Conservation (phyloP, 2,888 invertebrate species). For the Scaptomyza flava region DNA sequence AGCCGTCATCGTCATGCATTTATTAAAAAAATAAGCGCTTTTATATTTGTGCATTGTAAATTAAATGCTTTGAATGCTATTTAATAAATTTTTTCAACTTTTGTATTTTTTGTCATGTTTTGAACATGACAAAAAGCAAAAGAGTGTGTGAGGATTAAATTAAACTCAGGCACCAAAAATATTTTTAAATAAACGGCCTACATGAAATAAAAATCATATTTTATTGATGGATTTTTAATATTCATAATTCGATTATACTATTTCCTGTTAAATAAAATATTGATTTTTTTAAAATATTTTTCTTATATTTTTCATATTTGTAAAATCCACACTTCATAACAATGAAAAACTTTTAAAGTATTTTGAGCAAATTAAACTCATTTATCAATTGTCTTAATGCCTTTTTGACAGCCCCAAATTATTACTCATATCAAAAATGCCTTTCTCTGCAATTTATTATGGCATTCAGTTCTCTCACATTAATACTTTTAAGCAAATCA, state of each 20-base stretch:
- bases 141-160: background rate
- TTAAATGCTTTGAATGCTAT: constrained; percentile 46
- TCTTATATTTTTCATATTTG: background rate
- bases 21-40: background rate
- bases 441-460: constrained; percentile 44
- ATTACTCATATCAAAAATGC: constrained; percentile 43
- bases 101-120: constrained; percentile 3
- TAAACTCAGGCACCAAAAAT: constrained; percentile 1
- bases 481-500: constrained; percentile 25
- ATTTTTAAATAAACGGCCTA: constrained; percentile 9
- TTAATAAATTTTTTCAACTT: constrained; percentile 3
- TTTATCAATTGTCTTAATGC: constrained; percentile 32
- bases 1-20: constrained; percentile 28
- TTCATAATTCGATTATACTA: constrained; percentile 4
- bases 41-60: constrained; percentile 43
- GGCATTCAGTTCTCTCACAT: constrained; percentile 21
- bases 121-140: constrained; percentile 13
- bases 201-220: constrained; percentile 1
- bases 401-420: constrained; percentile 31
- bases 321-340: background rate
- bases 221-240: background rate
- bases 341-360: too few species aligned
- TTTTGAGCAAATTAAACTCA: constrained; percentile 17
- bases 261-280: background rate
- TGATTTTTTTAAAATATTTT: background rate